Evolutionary conservation across 2,797 vertebrate genomes (phyloP), one percentile per base, ranked within the genome.

Genomic region (Fistularia tabacaria): DNA sequence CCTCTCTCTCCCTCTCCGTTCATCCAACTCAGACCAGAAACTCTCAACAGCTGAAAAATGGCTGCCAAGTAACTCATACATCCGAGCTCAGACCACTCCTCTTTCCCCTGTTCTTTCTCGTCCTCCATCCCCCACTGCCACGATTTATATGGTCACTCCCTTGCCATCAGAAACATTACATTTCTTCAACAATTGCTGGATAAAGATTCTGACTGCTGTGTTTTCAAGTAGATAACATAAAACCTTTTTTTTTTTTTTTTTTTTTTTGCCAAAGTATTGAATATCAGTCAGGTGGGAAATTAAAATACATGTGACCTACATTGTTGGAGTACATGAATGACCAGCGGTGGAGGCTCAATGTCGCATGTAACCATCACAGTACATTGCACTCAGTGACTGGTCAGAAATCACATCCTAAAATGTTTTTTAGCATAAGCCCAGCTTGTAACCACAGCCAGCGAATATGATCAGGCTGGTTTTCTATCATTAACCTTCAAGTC

Each of bases 1-100:
- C 8, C 57, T 51, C 57, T 40, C 55, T 44, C 51, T 42, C 50
- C 36, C 48, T 39, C 43, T 8, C 43, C 14, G 38, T 62, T 46
- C 58, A 52, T 72, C 55, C 61, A 51, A 15, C 63, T 50, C 68
- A 38, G 51, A 62, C 62, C 46, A 66, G 72, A 77, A 80, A 67
- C 59, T 66, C 59, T 63, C 10, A 79, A 86, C 81, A 83, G 75
- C 82, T 80, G 81, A 84, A 88, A 85, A 85, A 86, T 86, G 87
- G 85, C 86, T 75, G 76, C 74, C 68, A 58, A 50, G 51, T 57
- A 60, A 74, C 64, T 63, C 62, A 54, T 48, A 64, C 38, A 42
- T 62, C 36, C 44, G 3, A 46, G 64, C 15, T 46, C 69, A 58
- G 74, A 87, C 85, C 84, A 82, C 81, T 82, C 79, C 83, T 77